Percentiles rank a stretch among this genome's conserved stretches.
These are phyloP conservation scores for Lophochroa leadbeateri DNA, from an alignment of 2,113 vertebrate species.

Conservation along the genomic window DNA sequence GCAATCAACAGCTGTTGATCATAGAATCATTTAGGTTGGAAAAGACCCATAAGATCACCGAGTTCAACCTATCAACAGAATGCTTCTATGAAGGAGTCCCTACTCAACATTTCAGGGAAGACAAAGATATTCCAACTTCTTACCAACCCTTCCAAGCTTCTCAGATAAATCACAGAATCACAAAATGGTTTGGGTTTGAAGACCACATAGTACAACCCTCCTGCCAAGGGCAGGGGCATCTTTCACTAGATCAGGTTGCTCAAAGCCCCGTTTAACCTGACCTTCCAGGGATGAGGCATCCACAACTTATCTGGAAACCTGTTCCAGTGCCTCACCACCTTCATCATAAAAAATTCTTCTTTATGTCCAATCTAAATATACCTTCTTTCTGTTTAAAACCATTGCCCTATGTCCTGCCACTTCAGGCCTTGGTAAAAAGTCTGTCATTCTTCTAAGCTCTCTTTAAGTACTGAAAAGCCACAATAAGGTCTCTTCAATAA, in stretches of 20 bases:
- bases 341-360: not conserved
- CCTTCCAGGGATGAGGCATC: not conserved
- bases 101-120: not conserved
- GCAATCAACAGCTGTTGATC: not conserved
- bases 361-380: not conserved
- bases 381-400: not conserved
- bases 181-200: not conserved
- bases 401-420: too few species aligned
- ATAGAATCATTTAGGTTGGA: not conserved
- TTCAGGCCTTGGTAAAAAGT: not conserved
- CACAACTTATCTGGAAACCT: not conserved
- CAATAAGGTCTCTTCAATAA: not conserved
- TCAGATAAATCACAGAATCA: not conserved
- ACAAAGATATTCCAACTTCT: not conserved
- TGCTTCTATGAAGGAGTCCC: not conserved
- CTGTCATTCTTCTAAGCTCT: not conserved
- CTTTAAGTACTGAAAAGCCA: fast-evolving
- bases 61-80: not conserved
- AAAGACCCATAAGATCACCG: not conserved
- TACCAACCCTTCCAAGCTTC: not conserved
- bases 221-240: not conserved
- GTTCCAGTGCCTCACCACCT: not conserved
- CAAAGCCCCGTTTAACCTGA: not conserved
- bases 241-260: not conserved
- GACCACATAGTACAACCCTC: not conserved